Evolutionary conservation across 2,888 invertebrate genomes (phyloP).

Genomic region (Eupithecia exiguata): DNA sequence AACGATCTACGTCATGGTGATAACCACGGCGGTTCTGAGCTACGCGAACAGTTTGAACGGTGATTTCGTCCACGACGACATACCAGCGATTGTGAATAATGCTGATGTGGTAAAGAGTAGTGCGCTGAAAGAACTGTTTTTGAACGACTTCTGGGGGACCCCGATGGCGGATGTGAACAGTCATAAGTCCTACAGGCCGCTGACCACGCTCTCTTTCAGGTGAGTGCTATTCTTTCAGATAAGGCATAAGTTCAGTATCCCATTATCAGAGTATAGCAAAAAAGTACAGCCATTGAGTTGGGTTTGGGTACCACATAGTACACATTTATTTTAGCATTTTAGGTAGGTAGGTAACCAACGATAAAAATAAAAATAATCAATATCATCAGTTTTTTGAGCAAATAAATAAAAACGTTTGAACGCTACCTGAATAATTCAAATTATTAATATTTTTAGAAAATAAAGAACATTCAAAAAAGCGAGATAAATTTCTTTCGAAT

Average conservation of each 20-base stretch:
- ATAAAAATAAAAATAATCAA: neutral
- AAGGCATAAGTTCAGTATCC: neutral
- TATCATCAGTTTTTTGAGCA: neutral
- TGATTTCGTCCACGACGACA: constrained; percentile 95
- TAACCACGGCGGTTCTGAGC: constrained; percentile 87
- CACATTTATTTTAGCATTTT: neutral
- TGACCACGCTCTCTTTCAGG: constrained; percentile 94
- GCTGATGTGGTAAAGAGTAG: constrained; percentile 89
- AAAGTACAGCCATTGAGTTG: neutral
- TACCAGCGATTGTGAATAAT: constrained; percentile 92
- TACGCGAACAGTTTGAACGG: constrained; percentile 90
- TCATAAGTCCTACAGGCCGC: constrained; percentile 94
- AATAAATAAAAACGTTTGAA: neutral
- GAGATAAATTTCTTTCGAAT: too few species aligned
- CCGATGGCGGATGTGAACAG: constrained; percentile 89
- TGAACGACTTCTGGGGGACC: constrained; percentile 95
- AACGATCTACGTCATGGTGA: constrained; percentile 86
- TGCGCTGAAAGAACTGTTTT: constrained; percentile 85
- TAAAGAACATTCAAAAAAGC: neutral
- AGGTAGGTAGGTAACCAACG: neutral
- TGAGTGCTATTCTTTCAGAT: constrained; percentile 75
- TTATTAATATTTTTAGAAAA: neutral
- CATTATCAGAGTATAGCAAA: neutral
- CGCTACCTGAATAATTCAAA: neutral
- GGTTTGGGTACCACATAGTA: neutral